phyloP scores from a whole-genome alignment of 30 jellyfish, hydroid and myxozoan genomes.

The Pseudorhiza aurosa region DNA sequence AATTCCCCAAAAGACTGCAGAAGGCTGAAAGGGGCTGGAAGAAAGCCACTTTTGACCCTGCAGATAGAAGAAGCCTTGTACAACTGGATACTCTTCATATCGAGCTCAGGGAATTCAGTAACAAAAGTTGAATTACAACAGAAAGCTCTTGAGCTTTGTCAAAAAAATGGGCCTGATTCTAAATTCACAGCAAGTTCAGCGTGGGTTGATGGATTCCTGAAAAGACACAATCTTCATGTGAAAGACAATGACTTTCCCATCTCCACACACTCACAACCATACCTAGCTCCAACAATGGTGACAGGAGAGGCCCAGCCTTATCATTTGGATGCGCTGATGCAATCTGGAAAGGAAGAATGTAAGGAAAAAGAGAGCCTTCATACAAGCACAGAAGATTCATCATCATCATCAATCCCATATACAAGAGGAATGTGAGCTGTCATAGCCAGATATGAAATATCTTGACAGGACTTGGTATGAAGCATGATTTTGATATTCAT shows the following conservation, averaged over 20 bases:
- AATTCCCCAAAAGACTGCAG: conserved; percentile 67
- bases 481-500: too few relatives aligned
- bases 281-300: conserved; percentile 62
- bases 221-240: conserved; percentile 26
- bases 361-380: neutral
- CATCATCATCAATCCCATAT: conserved; percentile 51
- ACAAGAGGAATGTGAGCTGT: neutral
- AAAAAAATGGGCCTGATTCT: conserved; percentile 9
- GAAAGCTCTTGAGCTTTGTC: conserved; percentile 56
- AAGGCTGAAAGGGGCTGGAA: conserved; percentile 71
- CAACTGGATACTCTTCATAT: conserved; percentile 27
- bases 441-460: neutral
- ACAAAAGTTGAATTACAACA: conserved; percentile 50
- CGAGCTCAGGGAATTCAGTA: conserved; percentile 17
- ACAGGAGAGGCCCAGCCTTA: conserved; percentile 4
- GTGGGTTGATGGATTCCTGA: conserved; percentile 63
- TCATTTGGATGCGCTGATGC: neutral
- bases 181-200: conserved; percentile 47
- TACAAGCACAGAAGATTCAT: neutral
- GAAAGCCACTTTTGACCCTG: conserved; percentile 35
- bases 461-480: too few relatives aligned
- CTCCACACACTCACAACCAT: neutral
- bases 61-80: conserved; percentile 29
- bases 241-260: neutral
- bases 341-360: neutral